phyloP scores from a whole-genome alignment of 1,140 invertebrate genomes.

The Anastatus disparis region DNA sequence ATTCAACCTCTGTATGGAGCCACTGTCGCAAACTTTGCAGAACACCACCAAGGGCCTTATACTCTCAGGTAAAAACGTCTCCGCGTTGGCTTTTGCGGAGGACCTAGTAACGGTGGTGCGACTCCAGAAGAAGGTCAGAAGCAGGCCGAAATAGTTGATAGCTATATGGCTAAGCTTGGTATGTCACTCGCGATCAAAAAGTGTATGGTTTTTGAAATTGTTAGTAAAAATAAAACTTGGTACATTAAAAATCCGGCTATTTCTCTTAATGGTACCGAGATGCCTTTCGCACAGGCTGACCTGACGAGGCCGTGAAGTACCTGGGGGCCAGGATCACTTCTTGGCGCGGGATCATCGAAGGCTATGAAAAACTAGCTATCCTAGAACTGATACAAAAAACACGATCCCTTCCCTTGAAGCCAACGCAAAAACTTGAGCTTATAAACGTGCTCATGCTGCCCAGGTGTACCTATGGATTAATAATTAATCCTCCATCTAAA shows the following conservation, averaged over 20 bases:
- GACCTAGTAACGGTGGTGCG: slow-evolving; percentile 56
- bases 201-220: slow-evolving; percentile 51
- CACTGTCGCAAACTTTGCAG: slow-evolving; percentile 23
- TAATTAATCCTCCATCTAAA: background rate
- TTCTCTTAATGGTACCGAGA: background rate
- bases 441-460: background rate
- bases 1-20: slow-evolving; percentile 38
- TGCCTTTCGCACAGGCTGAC: background rate
- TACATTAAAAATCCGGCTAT: background rate
- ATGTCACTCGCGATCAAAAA: slow-evolving; percentile 53
- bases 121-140: slow-evolving; percentile 44
- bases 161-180: slow-evolving; percentile 45
- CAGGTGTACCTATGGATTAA: background rate
- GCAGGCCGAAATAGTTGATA: slow-evolving; percentile 1
- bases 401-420: background rate
- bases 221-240: slow-evolving; percentile 39
- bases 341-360: background rate
- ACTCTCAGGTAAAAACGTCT: slow-evolving; percentile 24
- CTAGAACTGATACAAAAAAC: background rate
- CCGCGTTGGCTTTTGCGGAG: slow-evolving; percentile 59
- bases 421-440: background rate
- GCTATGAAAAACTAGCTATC: background rate
- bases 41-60: slow-evolving; percentile 42
- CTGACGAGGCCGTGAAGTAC: background rate
- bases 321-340: background rate